Conservation (phyloP, 2,797 vertebrate species). For the Sarcophilus harrisii region DNA sequence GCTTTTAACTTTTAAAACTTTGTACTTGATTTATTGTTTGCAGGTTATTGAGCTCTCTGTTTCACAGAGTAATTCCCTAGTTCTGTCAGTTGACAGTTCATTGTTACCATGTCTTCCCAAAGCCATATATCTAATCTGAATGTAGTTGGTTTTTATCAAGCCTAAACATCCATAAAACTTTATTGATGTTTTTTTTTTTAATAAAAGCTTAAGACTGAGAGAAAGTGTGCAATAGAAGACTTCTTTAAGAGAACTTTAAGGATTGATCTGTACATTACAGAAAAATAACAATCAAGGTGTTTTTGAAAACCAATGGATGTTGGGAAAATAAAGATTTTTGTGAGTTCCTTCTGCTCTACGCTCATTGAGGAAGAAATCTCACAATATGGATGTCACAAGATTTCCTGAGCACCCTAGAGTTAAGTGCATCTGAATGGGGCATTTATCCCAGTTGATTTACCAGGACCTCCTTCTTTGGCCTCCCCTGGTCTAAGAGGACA, state of each 20-base stretch:
- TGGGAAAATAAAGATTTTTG: not conserved
- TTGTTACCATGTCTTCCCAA: slow-evolving; percentile 12
- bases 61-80: not conserved
- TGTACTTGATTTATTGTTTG: slow-evolving; percentile 1
- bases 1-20: not conserved
- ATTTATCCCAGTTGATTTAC: not conserved
- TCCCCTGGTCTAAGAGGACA: not conserved
- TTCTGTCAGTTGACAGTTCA: not conserved
- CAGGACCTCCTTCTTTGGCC: not conserved
- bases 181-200: not conserved
- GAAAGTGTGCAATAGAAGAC: not conserved
- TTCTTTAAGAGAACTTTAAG: not conserved
- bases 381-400: not conserved
- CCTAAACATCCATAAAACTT: not conserved
- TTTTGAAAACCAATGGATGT: not conserved
- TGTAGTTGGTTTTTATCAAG: not conserved
- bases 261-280: not conserved
- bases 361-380: not conserved
- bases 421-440: not conserved
- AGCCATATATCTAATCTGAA: slow-evolving; percentile 40
- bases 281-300: not conserved
- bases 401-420: not conserved
- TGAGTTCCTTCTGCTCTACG: not conserved
- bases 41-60: not conserved
- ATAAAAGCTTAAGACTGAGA: not conserved